phyloP scores from a whole-genome alignment of 2,797 vertebrate species.

The Urophycis tenuis region DNA sequence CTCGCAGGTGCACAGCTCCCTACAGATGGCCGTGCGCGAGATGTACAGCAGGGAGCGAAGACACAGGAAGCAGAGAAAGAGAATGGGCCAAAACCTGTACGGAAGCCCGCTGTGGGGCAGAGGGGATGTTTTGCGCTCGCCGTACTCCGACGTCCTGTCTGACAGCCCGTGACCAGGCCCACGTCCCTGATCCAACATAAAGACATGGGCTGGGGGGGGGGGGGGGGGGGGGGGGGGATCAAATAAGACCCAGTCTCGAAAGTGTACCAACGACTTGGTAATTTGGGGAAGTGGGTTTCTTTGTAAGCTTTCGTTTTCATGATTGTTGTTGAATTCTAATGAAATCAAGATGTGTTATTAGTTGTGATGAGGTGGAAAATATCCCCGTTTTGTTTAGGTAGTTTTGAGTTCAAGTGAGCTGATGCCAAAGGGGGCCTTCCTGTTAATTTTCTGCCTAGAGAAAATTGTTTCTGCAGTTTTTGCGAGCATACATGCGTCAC shows the following conservation, averaged over 20 bases:
- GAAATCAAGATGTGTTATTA: neutral
- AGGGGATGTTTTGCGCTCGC: conserved; percentile 54
- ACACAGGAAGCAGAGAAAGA: conserved; percentile 44
- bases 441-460: neutral
- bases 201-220: neutral
- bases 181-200: neutral
- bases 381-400: neutral
- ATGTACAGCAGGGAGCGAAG: conserved; percentile 57
- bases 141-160: conserved; percentile 46
- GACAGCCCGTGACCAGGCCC: conserved; percentile 22
- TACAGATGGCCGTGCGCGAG: conserved; percentile 66
- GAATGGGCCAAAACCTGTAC: conserved; percentile 47
- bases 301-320: conserved; percentile 17
- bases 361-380: neutral
- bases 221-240: too few relatives aligned
- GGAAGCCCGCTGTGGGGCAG: conserved; percentile 54
- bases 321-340: neutral
- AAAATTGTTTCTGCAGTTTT: neutral
- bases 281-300: conserved; percentile 20
- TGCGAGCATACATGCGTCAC: conserved; percentile 6
- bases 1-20: conserved; percentile 66
- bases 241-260: conserved; percentile 1
- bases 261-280: conserved; percentile 1
- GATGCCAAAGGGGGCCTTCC: neutral
- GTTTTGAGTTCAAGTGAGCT: neutral